Evolutionary conservation across 2,113 vertebrate genomes (phyloP), one percentile per base, ranked within the genome.

Genomic region (Taurulus bubalis): DNA sequence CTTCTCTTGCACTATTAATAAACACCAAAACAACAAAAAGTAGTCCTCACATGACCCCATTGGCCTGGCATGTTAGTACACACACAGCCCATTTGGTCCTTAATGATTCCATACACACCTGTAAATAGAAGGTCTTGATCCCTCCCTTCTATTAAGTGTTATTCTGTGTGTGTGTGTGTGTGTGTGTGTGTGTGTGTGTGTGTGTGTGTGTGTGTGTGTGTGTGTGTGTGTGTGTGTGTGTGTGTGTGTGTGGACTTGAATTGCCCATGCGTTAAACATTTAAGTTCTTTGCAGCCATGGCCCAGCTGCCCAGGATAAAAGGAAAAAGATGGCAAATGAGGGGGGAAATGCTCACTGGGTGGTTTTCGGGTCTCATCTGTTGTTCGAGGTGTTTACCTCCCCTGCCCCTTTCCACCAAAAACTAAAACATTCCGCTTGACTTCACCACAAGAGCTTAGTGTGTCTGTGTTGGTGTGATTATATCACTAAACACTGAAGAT

Each of bases 261-360:
- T 73, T 49, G 14, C 32, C 34, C 60, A 75, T 0, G 72, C 24
- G 47, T 87, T 71, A 90, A 89, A 80, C 55, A 79, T 89, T 87
- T 81, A 78, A 73, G 72, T 78, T 85, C 76, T 84, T 82, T 84
- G 64, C 77, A 42, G 70, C 62, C 71, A 45, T 24, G 40, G 72
- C 71, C 3, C 69, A 77, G 58, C 76, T 73, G 60, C 55, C 56
- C 4, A 8, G 71, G 83, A 87, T 87, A 85, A 92, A 87, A 72
- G 53, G 66, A 87, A 90, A 69, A 56, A 64, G 56, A 56, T 26
- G 76, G 55, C 70, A 82, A 87, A 84, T 63, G 80, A 79, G 76
- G 55, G 60, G 65, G 22, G 87, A 87, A 82, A 59, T 71, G 64
- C 62, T 77, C 59, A 75, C 65, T 76, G 75, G 22, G 80, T 71